Percentiles rank a stretch among this genome's conserved stretches.
These are phyloP conservation scores for Percina caprodes DNA, from an alignment of 2,113 vertebrate species.

Conservation along the genomic window DNA sequence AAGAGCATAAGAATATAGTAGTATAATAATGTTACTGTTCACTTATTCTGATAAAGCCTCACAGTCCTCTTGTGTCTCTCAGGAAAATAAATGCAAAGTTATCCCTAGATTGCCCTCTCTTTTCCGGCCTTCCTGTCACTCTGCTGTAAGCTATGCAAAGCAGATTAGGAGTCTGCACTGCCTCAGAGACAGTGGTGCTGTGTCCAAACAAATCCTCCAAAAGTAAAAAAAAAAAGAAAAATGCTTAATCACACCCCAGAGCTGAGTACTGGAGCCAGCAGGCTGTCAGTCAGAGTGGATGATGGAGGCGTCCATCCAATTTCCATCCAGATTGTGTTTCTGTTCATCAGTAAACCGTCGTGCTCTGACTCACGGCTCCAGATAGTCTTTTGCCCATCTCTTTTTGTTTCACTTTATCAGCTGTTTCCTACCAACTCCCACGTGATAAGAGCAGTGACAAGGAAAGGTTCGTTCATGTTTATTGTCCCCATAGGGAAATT, in stretches of 20 bases:
- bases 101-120: constrained; percentile 22
- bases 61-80: constrained; percentile 17
- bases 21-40: constrained; percentile 4
- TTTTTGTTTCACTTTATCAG: constrained; percentile 4
- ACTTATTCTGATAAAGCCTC: constrained; percentile 6
- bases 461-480: neutral
- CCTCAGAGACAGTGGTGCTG: constrained; percentile 43
- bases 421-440: neutral
- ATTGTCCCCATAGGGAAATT: too few species aligned
- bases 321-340: constrained; percentile 43
- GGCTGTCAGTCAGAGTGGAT: constrained; percentile 45
- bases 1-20: neutral
- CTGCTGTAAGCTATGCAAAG: constrained; percentile 40
- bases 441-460: neutral
- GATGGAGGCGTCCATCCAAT: constrained; percentile 41
- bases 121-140: constrained; percentile 25
- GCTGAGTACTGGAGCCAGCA: constrained; percentile 38
- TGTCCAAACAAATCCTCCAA: constrained; percentile 52
- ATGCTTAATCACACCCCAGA: constrained; percentile 38
- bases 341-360: constrained; percentile 27
- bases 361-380: constrained; percentile 9
- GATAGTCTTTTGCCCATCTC: neutral
- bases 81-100: constrained; percentile 49
- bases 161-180: constrained; percentile 57
- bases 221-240: constrained; percentile 35